Evolutionary conservation across 2,888 invertebrate species (phyloP).

Genomic region (Timema podura): DNA sequence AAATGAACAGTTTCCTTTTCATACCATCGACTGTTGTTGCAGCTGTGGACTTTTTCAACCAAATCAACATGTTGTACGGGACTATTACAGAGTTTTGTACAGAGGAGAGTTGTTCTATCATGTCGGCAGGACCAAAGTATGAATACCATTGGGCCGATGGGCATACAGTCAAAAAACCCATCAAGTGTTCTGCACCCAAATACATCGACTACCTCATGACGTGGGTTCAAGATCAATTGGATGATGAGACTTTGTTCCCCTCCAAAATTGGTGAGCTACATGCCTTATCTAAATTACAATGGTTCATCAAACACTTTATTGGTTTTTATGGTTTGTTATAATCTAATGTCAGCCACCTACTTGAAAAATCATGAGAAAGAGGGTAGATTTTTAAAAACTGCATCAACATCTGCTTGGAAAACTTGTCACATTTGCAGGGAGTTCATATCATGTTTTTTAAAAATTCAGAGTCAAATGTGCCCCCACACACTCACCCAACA

Average conservation of each 20-base stretch:
- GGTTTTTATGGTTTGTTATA: conserved; percentile 22
- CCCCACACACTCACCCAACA: too few relatives aligned
- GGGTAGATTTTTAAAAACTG: too few relatives aligned
- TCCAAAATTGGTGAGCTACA: conserved; percentile 81
- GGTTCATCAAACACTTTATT: background rate
- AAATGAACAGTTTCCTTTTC: too few relatives aligned
- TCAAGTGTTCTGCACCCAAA: conserved; percentile 97
- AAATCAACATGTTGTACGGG: conserved; percentile 99
- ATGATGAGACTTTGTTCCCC: conserved; percentile 96
- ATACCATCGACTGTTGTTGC: conserved; percentile 40
- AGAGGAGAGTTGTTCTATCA: conserved; percentile 93
- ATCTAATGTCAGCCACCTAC: too few relatives aligned
- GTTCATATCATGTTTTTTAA: too few relatives aligned
- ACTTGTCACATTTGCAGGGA: too few relatives aligned
- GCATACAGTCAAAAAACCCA: conserved; percentile 95
- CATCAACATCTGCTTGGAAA: too few relatives aligned
- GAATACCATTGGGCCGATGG: conserved; percentile 99
- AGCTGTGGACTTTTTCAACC: conserved; percentile 99
- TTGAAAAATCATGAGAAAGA: too few relatives aligned
- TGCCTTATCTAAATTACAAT: background rate
- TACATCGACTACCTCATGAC: conserved; percentile 99
- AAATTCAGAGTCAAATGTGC: too few relatives aligned
- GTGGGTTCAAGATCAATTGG: conserved; percentile 99
- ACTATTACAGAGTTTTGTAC: conserved; percentile 99
- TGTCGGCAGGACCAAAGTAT: conserved; percentile 99